These are phyloP conservation scores for Delichon dasypus DNA, from an alignment of 2,797 vertebrate genomes.

Conservation along the genomic window DNA sequence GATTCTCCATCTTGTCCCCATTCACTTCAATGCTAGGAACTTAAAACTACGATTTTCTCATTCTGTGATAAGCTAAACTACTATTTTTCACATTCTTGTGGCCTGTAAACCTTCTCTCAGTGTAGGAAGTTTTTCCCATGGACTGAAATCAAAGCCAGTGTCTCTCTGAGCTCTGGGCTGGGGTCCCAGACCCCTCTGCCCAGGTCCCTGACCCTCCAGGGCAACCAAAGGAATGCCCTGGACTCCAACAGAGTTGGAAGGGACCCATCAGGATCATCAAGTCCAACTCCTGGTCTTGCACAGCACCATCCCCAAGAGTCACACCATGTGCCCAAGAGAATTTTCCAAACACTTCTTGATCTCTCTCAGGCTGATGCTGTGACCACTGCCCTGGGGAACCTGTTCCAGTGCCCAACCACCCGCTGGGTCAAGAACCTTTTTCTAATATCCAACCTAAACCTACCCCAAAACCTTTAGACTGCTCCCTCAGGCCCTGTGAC, in stretches of 20 bases:
- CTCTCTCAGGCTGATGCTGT: background rate
- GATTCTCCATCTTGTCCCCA: too few relatives aligned
- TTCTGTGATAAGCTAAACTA: too few relatives aligned
- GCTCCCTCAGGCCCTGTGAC: background rate
- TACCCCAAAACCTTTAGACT: background rate
- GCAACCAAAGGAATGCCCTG: too few relatives aligned
- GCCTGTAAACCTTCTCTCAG: too few relatives aligned
- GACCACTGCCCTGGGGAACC: background rate
- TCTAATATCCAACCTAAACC: background rate
- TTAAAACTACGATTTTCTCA: too few relatives aligned
- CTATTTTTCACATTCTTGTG: too few relatives aligned
- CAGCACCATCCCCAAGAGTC: background rate
- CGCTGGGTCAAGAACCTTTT: background rate
- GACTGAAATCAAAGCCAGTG: too few relatives aligned
- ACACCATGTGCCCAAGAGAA: background rate
- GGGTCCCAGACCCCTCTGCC: too few relatives aligned
- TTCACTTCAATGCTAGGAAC: too few relatives aligned
- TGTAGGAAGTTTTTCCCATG: too few relatives aligned
- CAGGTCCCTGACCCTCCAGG: too few relatives aligned
- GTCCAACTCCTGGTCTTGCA: background rate
- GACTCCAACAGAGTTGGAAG: background rate
- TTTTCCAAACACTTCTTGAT: background rate
- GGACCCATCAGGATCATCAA: background rate
- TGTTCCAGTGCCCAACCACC: background rate
- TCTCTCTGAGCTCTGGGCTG: too few relatives aligned